Conservation (phyloP, 2,797 vertebrate genomes). For the Pipistrellus kuhlii region DNA sequence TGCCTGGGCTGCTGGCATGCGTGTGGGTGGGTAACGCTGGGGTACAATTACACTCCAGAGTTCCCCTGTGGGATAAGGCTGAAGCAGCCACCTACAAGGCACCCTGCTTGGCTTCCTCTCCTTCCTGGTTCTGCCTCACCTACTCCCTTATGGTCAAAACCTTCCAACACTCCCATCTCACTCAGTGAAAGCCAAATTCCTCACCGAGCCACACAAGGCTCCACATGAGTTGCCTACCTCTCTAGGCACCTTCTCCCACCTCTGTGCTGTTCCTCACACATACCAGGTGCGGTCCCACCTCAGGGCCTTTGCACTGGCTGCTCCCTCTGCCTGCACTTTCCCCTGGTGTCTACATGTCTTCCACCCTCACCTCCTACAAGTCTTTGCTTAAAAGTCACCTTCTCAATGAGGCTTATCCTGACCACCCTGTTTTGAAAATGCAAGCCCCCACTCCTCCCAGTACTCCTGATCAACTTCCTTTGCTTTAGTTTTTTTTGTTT, state of each 20-base stretch:
- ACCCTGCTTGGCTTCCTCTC: not conserved
- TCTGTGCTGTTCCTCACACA: not conserved
- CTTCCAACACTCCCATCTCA: not conserved
- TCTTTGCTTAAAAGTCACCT: constrained; percentile 8
- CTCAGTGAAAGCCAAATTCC: not conserved
- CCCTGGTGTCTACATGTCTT: not conserved
- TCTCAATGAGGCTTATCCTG: not conserved
- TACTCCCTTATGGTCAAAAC: not conserved
- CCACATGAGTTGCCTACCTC: not conserved
- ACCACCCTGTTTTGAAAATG: not conserved
- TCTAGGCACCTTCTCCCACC: not conserved
- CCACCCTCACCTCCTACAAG: not conserved
- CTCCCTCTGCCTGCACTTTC: not conserved
- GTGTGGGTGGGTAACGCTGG: not conserved
- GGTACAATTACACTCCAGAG: not conserved
- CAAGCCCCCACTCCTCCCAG: not conserved
- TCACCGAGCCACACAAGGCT: not conserved
- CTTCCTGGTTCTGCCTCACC: not conserved
- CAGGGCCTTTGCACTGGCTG: not conserved
- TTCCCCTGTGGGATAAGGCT: not conserved
- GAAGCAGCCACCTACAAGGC: not conserved
- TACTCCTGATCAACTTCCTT: not conserved
- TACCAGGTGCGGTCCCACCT: not conserved
- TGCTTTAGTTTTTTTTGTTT: not conserved
- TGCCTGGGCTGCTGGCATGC: not conserved